Conservation (phyloP, 2,888 invertebrate species). For the Ceraclea dissimilis region DNA sequence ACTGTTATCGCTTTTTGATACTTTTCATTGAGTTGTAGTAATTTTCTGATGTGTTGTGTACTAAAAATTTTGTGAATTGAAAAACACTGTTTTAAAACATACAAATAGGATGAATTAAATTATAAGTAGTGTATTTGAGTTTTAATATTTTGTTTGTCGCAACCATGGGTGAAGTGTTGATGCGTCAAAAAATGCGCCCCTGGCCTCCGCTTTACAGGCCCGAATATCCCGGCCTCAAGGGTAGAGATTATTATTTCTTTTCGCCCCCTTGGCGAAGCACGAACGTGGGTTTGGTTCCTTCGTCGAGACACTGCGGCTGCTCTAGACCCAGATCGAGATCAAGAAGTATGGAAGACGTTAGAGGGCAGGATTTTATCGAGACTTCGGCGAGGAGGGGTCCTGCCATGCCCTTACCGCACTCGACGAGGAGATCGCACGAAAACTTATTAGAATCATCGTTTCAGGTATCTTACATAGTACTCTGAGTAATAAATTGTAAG, state of each 20-base stretch:
- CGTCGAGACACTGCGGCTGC: constrained; percentile 35
- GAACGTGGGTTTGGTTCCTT: constrained; percentile 50
- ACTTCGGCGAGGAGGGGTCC: constrained; percentile 29
- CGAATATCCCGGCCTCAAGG: constrained; percentile 37
- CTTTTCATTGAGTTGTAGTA: no score
- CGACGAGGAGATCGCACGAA: constrained; percentile 64
- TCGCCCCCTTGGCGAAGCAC: constrained; percentile 63
- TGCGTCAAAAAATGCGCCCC: constrained; percentile 60
- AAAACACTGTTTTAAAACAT: no score
- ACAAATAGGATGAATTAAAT: no score
- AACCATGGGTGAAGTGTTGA: constrained; percentile 51
- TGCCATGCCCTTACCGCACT: constrained; percentile 48
- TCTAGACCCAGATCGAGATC: constrained; percentile 50
- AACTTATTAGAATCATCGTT: constrained; percentile 54
- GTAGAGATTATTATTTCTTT: constrained; percentile 53
- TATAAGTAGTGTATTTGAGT: no score
- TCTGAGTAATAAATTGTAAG: no score
- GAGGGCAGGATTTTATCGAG: constrained; percentile 51
- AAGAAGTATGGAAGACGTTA: constrained; percentile 65
- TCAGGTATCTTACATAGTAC: constrained; percentile 31
- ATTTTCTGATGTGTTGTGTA: no score
- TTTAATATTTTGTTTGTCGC: no score
- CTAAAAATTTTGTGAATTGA: no score
- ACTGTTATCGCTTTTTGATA: no score
- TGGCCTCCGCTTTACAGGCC: constrained; percentile 59